Evolutionary conservation across 2,888 invertebrate species (phyloP).

Genomic region (Autographa pulchrina): DNA sequence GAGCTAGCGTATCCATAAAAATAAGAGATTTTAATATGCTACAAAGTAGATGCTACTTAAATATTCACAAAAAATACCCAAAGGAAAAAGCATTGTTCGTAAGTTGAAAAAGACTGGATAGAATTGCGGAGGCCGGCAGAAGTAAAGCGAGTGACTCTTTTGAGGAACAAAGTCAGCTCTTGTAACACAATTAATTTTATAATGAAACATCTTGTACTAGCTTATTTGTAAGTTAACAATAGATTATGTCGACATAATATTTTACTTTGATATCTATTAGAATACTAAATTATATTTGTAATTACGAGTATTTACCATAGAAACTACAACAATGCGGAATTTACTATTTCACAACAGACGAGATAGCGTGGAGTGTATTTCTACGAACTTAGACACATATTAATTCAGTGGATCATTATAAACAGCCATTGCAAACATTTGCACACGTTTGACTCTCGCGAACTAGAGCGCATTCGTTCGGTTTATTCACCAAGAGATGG

Average conservation of each 20-base stretch:
- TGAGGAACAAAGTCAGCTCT: neutral
- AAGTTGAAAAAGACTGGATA: constrained; percentile 25
- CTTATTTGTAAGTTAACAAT: constrained; percentile 16
- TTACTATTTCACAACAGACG: constrained; percentile 7
- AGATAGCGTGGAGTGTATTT: constrained; percentile 13
- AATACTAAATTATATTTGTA: neutral
- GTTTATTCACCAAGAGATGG: constrained; percentile 13
- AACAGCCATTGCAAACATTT: constrained; percentile 34
- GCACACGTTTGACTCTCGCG: constrained; percentile 22
- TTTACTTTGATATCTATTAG: neutral
- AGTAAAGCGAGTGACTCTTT: neutral
- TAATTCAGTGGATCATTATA: constrained; percentile 37
- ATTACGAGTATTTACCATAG: neutral
- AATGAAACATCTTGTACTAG: neutral
- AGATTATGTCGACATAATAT: neutral
- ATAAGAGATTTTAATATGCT: constrained; percentile 44
- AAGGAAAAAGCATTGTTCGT: constrained; percentile 22
- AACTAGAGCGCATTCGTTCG: constrained; percentile 12
- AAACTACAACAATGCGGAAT: constrained; percentile 6
- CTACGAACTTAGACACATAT: constrained; percentile 12
- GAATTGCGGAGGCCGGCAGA: constrained; percentile 6
- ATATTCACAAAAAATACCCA: constrained; percentile 44
- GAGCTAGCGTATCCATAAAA: constrained; percentile 34
- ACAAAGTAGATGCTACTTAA: constrained; percentile 33
- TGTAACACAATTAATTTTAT: constrained; percentile 24